Evolutionary conservation across 2,797 vertebrate genomes (phyloP).

Genomic region (Columba guinea): DNA sequence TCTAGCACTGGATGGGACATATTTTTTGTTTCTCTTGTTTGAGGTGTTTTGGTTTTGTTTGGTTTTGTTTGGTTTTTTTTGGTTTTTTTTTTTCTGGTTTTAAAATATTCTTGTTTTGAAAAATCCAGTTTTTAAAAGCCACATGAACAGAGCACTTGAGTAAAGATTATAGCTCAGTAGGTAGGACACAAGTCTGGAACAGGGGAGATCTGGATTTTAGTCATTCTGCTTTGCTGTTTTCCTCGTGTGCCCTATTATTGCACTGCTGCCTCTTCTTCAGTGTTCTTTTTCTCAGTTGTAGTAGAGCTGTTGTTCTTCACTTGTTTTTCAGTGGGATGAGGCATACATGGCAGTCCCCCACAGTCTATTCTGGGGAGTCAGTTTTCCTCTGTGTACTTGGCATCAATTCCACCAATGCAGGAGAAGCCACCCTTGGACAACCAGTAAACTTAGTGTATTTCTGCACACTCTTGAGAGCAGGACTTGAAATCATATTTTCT

Average conservation of each 20-base stretch:
- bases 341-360: not conserved
- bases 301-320: not conserved
- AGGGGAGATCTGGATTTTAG: not conserved
- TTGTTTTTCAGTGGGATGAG: not conserved
- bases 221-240: not conserved
- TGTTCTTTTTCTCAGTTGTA: not conserved
- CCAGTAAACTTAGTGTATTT: not conserved
- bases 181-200: not conserved
- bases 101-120: not conserved
- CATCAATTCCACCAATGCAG: not conserved
- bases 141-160: not conserved
- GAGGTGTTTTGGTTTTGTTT: not conserved
- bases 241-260: accelerated
- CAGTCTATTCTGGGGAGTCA: not conserved
- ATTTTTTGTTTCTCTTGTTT: not conserved
- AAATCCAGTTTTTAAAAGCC: not conserved
- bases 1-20: not conserved
- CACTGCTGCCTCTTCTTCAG: not conserved
- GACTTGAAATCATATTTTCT: not conserved
- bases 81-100: not conserved
- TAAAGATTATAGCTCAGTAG: not conserved
- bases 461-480: not conserved
- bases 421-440: not conserved
- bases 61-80: not conserved
- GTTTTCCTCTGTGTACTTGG: not conserved